Evolutionary conservation across 2,888 invertebrate species (phyloP).

Genomic region (Therioaphis trifolii): DNA sequence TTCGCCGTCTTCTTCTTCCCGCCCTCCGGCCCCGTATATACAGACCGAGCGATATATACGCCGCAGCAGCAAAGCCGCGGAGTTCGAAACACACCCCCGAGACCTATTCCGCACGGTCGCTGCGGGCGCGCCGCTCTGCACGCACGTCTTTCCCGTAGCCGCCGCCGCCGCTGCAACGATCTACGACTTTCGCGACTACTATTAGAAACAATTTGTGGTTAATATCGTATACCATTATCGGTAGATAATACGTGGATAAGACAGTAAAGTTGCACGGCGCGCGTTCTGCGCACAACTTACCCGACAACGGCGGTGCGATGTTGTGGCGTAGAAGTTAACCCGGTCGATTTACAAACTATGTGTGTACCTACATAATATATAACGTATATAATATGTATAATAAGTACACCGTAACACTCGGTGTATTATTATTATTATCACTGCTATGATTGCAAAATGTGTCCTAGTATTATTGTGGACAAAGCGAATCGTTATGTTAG

Average conservation of each 20-base stretch:
- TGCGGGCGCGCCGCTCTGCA: neutral
- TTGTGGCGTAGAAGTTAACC: too few relatives aligned
- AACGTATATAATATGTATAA: too few relatives aligned
- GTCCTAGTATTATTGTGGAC: too few relatives aligned
- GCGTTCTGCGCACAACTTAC: too few relatives aligned
- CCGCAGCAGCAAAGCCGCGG: neutral
- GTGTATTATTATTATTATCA: too few relatives aligned
- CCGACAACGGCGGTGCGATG: too few relatives aligned
- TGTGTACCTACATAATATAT: too few relatives aligned
- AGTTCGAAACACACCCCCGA: constrained; percentile 32
- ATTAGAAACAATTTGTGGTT: neutral
- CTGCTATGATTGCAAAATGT: too few relatives aligned
- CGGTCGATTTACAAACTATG: too few relatives aligned
- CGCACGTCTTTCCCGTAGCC: neutral
- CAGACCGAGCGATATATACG: neutral
- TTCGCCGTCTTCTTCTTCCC: neutral
- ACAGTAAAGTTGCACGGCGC: too few relatives aligned
- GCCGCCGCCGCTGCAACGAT: neutral
- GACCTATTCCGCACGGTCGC: neutral
- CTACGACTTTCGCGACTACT: neutral
- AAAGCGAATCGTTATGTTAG: too few relatives aligned
- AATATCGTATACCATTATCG: neutral
- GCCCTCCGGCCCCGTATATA: neutral
- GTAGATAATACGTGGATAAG: neutral
- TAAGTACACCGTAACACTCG: too few relatives aligned